Evolutionary conservation across 2,888 invertebrate genomes (phyloP).

Genomic region (Drosophila atripex): DNA sequence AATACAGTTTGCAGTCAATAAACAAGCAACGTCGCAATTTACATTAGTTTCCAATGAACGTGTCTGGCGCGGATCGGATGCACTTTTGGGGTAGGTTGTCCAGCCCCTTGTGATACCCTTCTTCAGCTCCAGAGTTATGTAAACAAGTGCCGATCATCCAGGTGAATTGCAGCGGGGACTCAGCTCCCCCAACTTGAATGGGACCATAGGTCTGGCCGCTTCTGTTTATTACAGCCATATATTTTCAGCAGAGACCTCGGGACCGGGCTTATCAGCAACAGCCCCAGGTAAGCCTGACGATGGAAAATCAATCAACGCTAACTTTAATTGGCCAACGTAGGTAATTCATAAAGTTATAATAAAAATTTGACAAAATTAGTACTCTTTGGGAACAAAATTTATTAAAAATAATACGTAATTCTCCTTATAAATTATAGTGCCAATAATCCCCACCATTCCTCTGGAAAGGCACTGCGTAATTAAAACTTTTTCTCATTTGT

Average conservation of each 20-base stretch:
- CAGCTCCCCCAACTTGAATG: no score
- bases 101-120: conserved; percentile 11
- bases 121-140: conserved; percentile 13
- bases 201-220: conserved; percentile 1
- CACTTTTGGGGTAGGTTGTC: conserved; percentile 43
- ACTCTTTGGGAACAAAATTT: no score
- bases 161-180: conserved; percentile 35
- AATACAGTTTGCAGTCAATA: conserved; percentile 59
- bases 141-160: conserved; percentile 7
- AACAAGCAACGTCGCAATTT: conserved; percentile 59
- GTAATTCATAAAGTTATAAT: no score
- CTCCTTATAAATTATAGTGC: no score
- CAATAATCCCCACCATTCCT: neutral
- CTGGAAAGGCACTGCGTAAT: conserved; percentile 49
- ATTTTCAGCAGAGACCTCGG: conserved; percentile 32
- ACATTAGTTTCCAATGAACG: conserved; percentile 49
- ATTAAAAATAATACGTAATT: no score
- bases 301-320: conserved; percentile 30
- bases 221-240: conserved; percentile 7
- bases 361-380: no score
- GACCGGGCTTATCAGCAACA: conserved; percentile 24
- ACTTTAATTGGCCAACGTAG: neutral
- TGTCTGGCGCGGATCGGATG: conserved; percentile 25
- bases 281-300: conserved; percentile 28
- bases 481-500: conserved; percentile 46